Base-by-base conservation (phyloP, 2,113 vertebrate species). In the Meleagris gallopavo region DNA sequence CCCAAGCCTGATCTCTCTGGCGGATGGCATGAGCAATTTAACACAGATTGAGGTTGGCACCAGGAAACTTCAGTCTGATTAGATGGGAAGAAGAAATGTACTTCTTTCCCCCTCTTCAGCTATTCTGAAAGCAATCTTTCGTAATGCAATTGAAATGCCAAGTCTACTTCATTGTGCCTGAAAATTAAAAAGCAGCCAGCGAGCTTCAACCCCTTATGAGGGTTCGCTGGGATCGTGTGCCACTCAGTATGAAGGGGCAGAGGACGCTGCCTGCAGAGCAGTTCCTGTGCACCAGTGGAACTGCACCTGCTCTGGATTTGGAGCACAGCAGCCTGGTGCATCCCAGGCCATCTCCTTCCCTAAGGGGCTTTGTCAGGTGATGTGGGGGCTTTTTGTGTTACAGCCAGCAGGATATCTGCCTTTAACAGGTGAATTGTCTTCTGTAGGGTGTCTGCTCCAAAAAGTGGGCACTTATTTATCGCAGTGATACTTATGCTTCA, bases 1-100 rank as follows among this genome's bases (percentile, higher is more conserved):
- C 72, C 74, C 67, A 64, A 80, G 29, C n/a, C 60, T 34, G 34
- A 86, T 46, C 55, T 89, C 55, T 89, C 29, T 2, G 3, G 67
- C 58, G 87, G 60, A 88, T 80, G 73, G 60, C 38, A 24, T 6
- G 64, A 92, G 60, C 78, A 60, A 64, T 94, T 94, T 91, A 91
- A 83, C 67, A 66, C 67, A 88, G 87, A 95, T 86, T 80, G 89
- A 89, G 34, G 64, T 19, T 94, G 87, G 78, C 91, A 83, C 82
- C 0, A 7, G 18, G 75, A 80, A 94, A 43, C 82, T 76, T 76
- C 89, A 76, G 38, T 67, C 58, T 89, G 89, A 87, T 94, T 36
- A 95, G 66, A 36, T 62, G 78, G 62, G 86, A 87, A 89, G 66
- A 69, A 82, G 83, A 66, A 90, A 58, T 0, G 1, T 69, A n/a